phyloP scores from a whole-genome alignment of 2,888 invertebrate genomes.

The Entomobrya proxima region DNA sequence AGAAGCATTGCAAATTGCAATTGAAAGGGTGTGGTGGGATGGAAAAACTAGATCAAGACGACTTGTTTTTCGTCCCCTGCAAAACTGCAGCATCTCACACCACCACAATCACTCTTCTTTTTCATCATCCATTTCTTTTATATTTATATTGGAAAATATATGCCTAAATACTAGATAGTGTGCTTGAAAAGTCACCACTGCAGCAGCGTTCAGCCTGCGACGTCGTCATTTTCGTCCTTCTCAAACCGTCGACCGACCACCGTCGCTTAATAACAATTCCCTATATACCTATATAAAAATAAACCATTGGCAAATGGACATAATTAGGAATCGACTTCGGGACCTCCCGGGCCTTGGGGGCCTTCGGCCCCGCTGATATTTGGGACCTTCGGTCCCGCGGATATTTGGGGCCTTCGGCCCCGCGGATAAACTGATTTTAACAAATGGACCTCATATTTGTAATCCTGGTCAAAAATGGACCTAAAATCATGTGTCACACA shows the following conservation, averaged over 20 bases:
- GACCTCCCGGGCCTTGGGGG: too few species aligned
- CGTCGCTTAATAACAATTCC: constrained; percentile 44
- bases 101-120: not conserved
- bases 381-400: too few species aligned
- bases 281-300: constrained; percentile 12
- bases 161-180: not conserved
- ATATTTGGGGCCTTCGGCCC: too few species aligned
- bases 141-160: constrained; percentile 8
- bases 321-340: too few species aligned
- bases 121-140: constrained; percentile 26
- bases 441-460: too few species aligned
- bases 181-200: not conserved
- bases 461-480: too few species aligned
- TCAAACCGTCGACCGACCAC: constrained; percentile 41
- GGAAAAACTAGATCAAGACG: constrained; percentile 66
- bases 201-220: constrained; percentile 7
- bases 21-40: constrained; percentile 69
- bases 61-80: not conserved
- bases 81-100: constrained; percentile 56
- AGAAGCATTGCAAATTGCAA: constrained; percentile 56
- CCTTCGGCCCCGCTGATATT: too few species aligned
- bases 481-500: too few species aligned
- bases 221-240: constrained; percentile 48
- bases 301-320: not conserved
- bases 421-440: too few species aligned